A percentile compares a stretch with the other conserved stretches of the same genome.
phyloP scores from a whole-genome alignment of 2,797 vertebrate species.

The Mormyrus proboscirostris region DNA sequence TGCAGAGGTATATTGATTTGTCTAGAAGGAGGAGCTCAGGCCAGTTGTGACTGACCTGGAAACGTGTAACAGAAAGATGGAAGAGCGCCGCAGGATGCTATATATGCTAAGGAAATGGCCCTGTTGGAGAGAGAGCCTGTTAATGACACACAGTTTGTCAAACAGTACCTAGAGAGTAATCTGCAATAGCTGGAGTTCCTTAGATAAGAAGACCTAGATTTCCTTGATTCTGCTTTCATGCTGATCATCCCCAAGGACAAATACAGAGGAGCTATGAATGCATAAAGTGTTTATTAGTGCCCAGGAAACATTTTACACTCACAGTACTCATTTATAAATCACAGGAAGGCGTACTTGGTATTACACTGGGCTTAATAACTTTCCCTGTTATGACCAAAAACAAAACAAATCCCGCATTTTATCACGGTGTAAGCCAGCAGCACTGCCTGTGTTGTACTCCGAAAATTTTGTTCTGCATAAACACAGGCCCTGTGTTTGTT shows the following conservation, averaged over 20 bases:
- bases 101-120: background rate
- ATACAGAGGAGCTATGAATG: background rate
- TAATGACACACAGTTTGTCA: background rate
- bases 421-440: background rate
- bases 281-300: background rate
- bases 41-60: background rate
- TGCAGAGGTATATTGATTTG: conserved; percentile 2
- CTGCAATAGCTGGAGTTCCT: background rate
- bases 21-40: background rate
- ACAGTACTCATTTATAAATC: background rate
- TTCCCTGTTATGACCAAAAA: background rate
- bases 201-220: background rate
- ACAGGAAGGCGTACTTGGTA: background rate
- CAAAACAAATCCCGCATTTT: background rate
- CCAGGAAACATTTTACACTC: background rate
- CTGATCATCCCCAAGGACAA: background rate
- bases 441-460: background rate
- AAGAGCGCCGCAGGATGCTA: background rate
- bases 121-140: background rate
- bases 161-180: background rate
- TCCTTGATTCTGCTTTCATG: conserved; percentile 7
- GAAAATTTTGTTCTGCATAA: background rate
- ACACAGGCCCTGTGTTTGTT: background rate
- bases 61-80: background rate
- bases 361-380: background rate